Evolutionary conservation across 2,797 vertebrate species (phyloP).

Genomic region (Mormyrus hasselquistii): DNA sequence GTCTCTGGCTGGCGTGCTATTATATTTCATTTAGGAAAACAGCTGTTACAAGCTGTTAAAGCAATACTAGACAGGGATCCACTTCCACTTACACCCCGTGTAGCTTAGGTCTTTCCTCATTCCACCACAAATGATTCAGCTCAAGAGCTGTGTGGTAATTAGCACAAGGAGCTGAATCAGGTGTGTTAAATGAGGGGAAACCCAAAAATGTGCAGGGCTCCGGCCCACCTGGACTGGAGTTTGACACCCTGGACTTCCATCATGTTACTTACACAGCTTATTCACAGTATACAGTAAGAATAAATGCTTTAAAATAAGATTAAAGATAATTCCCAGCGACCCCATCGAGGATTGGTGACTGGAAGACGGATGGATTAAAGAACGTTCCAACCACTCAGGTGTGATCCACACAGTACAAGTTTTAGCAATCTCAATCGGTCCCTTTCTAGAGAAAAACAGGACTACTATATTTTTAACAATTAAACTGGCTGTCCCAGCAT

Average conservation of each 20-base stretch:
- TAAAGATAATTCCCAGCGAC: background rate
- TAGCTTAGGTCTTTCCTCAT: background rate
- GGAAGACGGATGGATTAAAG: background rate
- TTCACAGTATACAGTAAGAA: background rate
- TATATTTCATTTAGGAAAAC: background rate
- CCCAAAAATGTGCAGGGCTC: too few species aligned
- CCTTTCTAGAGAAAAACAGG: background rate
- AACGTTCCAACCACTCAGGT: background rate
- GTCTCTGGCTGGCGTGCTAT: background rate
- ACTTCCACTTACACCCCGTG: background rate
- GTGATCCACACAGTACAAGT: background rate
- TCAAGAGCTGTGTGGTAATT: background rate
- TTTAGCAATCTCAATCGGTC: background rate
- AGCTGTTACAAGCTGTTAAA: background rate
- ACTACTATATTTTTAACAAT: background rate
- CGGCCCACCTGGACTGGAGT: background rate
- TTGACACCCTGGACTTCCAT: background rate
- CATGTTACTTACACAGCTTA: background rate
- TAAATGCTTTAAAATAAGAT: slow-evolving; percentile 1
- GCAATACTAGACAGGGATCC: background rate
- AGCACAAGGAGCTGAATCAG: background rate
- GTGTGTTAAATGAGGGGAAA: background rate
- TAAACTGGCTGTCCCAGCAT: background rate
- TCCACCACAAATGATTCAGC: background rate
- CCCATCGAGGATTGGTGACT: background rate